A percentile compares a stretch with the other conserved stretches of the same genome.
phyloP scores from a whole-genome alignment of 2,888 invertebrate species.

The Eupithecia subfuscata region DNA sequence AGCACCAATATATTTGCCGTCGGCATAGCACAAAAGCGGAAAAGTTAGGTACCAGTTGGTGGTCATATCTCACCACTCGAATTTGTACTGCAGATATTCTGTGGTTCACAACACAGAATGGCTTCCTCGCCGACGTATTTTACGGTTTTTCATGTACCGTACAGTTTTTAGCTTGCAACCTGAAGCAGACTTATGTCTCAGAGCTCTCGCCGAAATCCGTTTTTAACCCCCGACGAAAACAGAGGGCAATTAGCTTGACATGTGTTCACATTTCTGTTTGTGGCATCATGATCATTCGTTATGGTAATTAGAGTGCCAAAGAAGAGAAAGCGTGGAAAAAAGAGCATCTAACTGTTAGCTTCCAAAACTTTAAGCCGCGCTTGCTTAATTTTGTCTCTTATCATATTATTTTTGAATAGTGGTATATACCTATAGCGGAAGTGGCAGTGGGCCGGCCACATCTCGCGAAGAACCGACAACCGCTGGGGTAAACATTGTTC shows the following conservation, averaged over 20 bases:
- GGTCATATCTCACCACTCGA: slow-evolving; percentile 53
- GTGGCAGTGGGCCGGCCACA: too few species aligned
- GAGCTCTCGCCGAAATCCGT: background rate
- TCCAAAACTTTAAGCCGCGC: too few species aligned
- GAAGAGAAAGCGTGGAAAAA: too few species aligned
- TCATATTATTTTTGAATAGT: too few species aligned
- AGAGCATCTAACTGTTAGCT: too few species aligned
- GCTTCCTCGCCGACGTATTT: slow-evolving; percentile 11
- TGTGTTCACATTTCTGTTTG: background rate
- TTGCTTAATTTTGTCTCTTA: too few species aligned
- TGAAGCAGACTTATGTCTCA: background rate
- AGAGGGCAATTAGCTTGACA: background rate
- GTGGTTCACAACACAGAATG: slow-evolving; percentile 3
- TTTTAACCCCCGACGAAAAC: background rate
- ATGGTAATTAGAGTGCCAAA: too few species aligned
- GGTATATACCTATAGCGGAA: too few species aligned
- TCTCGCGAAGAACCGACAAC: too few species aligned
- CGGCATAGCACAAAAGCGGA: slow-evolving; percentile 13
- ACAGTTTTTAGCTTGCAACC: background rate
- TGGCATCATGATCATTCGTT: too few species aligned
- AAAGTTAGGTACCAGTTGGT: slow-evolving; percentile 7
- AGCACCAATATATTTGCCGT: background rate
- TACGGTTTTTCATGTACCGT: slow-evolving; percentile 4
- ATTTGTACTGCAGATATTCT: slow-evolving; percentile 48
- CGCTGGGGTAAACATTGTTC: too few species aligned